phyloP scores from a whole-genome alignment of 1,140 invertebrate species.

The Drosophila pseudoobscura region DNA sequence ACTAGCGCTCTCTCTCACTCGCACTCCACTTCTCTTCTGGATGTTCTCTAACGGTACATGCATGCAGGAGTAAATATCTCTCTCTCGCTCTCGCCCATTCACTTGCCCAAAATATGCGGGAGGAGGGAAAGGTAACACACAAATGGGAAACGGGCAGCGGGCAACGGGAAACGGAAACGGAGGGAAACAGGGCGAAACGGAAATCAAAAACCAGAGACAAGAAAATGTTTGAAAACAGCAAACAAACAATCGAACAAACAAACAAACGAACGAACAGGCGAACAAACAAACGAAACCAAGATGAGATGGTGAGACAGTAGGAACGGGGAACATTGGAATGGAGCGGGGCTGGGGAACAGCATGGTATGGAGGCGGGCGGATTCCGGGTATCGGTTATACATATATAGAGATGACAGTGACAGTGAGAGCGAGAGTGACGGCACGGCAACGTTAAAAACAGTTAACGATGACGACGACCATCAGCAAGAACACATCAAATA shows the following conservation, averaged over 20 bases:
- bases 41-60: no score
- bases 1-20: no score
- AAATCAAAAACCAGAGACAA: conserved; percentile 26
- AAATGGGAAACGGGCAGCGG: no score
- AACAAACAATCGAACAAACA: conserved; percentile 41
- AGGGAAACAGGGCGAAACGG: conserved; percentile 4
- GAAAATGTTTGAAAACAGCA: conserved; percentile 41
- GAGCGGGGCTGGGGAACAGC: not conserved
- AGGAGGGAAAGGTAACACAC: not conserved
- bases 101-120: not conserved
- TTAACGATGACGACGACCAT: conserved; percentile 81
- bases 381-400: conserved; percentile 9
- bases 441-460: conserved; percentile 76
- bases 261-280: conserved; percentile 34
- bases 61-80: no score
- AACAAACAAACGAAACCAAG: conserved; percentile 47
- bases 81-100: no score
- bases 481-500: conserved; percentile 63
- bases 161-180: conserved; percentile 5
- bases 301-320: conserved; percentile 33
- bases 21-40: no score
- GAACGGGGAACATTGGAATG: not conserved
- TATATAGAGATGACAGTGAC: conserved; percentile 23
- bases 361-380: not conserved
- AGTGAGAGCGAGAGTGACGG: conserved; percentile 64